Evolutionary conservation across 1,140 invertebrate species (phyloP), one percentile per base, ranked within the genome.

Genomic region (Pseudomyrmex flavicornis): DNA sequence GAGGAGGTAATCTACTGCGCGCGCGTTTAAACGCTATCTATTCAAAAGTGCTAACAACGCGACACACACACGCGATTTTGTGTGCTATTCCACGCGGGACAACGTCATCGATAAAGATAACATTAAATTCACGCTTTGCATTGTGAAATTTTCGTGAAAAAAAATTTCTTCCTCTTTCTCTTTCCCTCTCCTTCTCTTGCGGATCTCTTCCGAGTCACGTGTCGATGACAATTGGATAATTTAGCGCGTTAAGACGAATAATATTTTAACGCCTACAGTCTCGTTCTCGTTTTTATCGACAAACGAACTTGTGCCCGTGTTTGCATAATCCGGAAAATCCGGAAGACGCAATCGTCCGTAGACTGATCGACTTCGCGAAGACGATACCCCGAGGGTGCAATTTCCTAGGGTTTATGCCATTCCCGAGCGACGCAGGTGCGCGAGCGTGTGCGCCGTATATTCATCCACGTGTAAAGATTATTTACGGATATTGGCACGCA

Each of bases 331-430:
- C 61, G 62, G 87, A 70, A 80, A 82, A 88, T 88, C 63, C 87
- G 87, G 83, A 88, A 73, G 70, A 76, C 56, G 74, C 80, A 84
- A 88, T 89, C 84, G 74, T 85, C 69, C 58, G 48, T 85, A 80
- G 87, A 66, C 72, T 85, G 87, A 89, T 84, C 79, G 88, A 88
- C 83, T 88, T 77, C 79, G 75, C 87, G 84, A 86, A 86, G 87
- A 84, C 88, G 88, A 84, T 86, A 76, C 84, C 88, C 84, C 75
- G 80, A 72, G 87, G 88, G 88, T 69, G 82, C 80, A 89, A 89
- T 89, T 89, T 89, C 88, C 88, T 82, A 74, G 63, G 74, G 75
- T 83, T 86, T 88, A 89, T 88, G 84, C 77, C 83, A 75, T 69
- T 80, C 68, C 72, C 69, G 77, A 76, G 76, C 68, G 65, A 73